Conservation (phyloP, 2,888 invertebrate species). For the Eupithecia tripunctaria region DNA sequence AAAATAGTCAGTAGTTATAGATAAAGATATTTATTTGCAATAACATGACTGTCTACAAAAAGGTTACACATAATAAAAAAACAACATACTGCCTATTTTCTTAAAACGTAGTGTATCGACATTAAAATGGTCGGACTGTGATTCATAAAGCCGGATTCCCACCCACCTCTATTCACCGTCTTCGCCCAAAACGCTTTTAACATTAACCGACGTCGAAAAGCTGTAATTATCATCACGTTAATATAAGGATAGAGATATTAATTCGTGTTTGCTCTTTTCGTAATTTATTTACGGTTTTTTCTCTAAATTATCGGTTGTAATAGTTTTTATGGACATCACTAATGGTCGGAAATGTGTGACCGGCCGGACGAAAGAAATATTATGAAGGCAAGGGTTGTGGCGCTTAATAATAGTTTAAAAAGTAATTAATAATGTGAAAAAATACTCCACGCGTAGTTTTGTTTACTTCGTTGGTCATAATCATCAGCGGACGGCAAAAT, state of each 20-base stretch:
- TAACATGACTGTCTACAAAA: too few species aligned
- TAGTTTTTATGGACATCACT: conserved; percentile 70
- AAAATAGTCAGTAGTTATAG: too few species aligned
- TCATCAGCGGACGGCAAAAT: conserved; percentile 5
- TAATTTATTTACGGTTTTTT: conserved; percentile 79
- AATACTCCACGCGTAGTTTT: conserved; percentile 19
- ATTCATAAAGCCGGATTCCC: conserved; percentile 12
- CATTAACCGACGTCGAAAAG: conserved; percentile 56
- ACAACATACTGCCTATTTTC: too few species aligned
- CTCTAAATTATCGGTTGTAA: conserved; percentile 76
- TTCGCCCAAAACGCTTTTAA: conserved; percentile 64
- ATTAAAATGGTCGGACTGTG: conserved; percentile 4
- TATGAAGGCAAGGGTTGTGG: conserved; percentile 21
- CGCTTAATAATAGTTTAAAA: conserved; percentile 46
- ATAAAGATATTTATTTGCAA: too few species aligned
- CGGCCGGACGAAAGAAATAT: conserved; percentile 37
- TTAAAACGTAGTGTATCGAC: too few species aligned
- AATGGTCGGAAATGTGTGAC: conserved; percentile 78
- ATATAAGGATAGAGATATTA: conserved; percentile 84
- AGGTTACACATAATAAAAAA: too few species aligned
- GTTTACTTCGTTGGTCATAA: neutral
- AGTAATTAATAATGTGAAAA: conserved; percentile 28
- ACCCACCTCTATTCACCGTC: conserved; percentile 17
- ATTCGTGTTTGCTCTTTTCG: conserved; percentile 79
- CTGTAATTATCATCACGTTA: conserved; percentile 81